These are phyloP conservation scores for Phyllostomus discolor DNA, from an alignment of 2,113 vertebrate genomes.

Conservation along the genomic window DNA sequence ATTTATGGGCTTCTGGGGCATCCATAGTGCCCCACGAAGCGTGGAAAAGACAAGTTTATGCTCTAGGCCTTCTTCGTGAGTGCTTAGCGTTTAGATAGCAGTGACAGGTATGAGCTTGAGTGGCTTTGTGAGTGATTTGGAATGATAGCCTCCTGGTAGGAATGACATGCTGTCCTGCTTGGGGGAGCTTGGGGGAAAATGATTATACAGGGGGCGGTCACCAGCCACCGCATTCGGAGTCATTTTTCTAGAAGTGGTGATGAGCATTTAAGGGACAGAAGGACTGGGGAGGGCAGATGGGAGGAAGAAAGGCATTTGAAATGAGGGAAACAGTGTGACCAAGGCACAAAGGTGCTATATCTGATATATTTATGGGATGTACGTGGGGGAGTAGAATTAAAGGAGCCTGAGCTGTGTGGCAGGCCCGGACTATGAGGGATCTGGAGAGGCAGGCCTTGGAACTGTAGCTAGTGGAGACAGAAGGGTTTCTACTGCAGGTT, in stretches of 20 bases:
- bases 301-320: not conserved
- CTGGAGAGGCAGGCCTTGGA: not conserved
- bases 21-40: not conserved
- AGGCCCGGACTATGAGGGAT: not conserved
- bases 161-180: slow-evolving; percentile 12
- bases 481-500: not conserved
- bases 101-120: slow-evolving; percentile 6
- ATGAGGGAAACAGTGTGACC: not conserved
- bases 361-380: not conserved
- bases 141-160: not conserved
- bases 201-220: not conserved
- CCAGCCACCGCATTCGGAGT: not conserved
- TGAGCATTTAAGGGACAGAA: slow-evolving; percentile 17
- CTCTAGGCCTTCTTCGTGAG: slow-evolving; percentile 7
- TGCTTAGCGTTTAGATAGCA: slow-evolving; percentile 39
- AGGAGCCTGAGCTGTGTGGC: not conserved
- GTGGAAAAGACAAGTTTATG: slow-evolving; percentile 26
- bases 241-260: not conserved
- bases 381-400: not conserved
- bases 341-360: not conserved
- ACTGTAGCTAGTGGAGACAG: not conserved
- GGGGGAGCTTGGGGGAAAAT: not conserved
- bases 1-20: slow-evolving; percentile 47
- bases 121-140: slow-evolving; percentile 46
- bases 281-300: not conserved